phyloP scores from a whole-genome alignment of 2,797 vertebrate species.

The Micromesistius poutassou region DNA sequence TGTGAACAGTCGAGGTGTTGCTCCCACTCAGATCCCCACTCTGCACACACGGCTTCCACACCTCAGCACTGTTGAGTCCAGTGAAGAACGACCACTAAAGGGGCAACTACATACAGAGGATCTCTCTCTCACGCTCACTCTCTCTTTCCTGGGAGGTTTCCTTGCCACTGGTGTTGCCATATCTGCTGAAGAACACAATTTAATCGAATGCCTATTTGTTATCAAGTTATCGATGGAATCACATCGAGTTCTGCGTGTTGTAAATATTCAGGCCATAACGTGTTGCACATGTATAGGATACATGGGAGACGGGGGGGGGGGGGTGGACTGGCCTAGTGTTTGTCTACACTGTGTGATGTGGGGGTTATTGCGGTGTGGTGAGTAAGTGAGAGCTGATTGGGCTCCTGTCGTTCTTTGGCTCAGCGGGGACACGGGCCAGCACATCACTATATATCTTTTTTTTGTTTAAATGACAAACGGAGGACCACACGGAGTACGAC shows the following conservation, averaged over 20 bases:
- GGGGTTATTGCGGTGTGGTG: slow-evolving; percentile 52
- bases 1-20: slow-evolving; percentile 76
- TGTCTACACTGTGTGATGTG: slow-evolving; percentile 32
- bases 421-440: slow-evolving; percentile 56
- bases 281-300: slow-evolving; percentile 32
- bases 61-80: slow-evolving; percentile 48
- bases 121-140: neutral
- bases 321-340: slow-evolving; percentile 27
- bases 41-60: slow-evolving; percentile 60
- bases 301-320: slow-evolving; percentile 30
- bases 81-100: slow-evolving; percentile 30
- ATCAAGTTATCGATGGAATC: neutral
- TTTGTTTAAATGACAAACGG: neutral
- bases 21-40: slow-evolving; percentile 45
- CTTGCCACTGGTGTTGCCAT: neutral
- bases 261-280: slow-evolving; percentile 12
- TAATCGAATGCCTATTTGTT: neutral
- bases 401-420: slow-evolving; percentile 71
- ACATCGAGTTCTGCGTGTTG: neutral
- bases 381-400: slow-evolving; percentile 36
- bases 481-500: neutral
- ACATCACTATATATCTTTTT: slow-evolving; percentile 36
- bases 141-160: neutral
- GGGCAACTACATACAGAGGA: slow-evolving; percentile 20
- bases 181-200: neutral